phyloP scores from a whole-genome alignment of 2,113 vertebrate genomes.

The Antigone vipio region DNA sequence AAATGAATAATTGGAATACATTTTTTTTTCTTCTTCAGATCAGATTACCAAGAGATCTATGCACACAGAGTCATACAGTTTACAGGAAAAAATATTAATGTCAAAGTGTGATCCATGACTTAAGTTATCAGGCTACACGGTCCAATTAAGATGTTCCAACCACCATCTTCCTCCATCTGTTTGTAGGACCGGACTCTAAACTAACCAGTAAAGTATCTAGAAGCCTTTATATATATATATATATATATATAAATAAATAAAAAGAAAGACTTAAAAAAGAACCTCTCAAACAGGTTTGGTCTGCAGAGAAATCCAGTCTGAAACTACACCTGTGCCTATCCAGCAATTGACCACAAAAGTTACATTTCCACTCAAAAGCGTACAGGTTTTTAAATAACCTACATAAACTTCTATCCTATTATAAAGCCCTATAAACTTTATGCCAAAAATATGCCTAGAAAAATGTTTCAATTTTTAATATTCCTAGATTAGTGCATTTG shows the following conservation, averaged over 20 bases:
- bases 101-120: neutral
- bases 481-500: neutral
- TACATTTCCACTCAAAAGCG: neutral
- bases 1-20: neutral
- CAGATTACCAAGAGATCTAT: neutral
- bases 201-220: neutral
- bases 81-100: neutral
- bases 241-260: neutral
- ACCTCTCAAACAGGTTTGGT: neutral
- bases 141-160: neutral
- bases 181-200: neutral
- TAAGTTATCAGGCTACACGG: neutral
- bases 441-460: neutral
- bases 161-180: neutral
- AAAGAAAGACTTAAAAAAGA: neutral
- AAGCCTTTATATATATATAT: neutral
- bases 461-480: neutral
- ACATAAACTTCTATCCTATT: neutral
- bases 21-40: neutral
- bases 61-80: neutral
- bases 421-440: neutral
- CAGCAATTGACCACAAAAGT: neutral
- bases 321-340: neutral
- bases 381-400: neutral
- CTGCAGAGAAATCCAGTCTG: neutral